These are phyloP conservation scores for Siniperca undulata DNA, from an alignment of 2,797 vertebrate species.

Conservation along the genomic window DNA sequence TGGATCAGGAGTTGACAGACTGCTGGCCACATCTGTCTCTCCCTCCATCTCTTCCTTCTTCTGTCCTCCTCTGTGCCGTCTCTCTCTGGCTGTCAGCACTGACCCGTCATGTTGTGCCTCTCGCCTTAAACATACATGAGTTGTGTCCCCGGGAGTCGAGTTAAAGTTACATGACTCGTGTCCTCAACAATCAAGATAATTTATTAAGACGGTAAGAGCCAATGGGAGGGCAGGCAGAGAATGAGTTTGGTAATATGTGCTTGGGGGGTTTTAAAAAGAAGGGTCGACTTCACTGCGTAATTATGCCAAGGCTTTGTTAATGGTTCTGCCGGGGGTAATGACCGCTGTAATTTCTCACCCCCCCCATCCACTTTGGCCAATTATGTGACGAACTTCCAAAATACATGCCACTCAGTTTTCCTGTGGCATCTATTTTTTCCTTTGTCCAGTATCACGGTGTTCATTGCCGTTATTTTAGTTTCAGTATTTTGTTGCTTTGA, in stretches of 20 bases:
- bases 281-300: conserved; percentile 38
- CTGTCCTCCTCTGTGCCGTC: background rate
- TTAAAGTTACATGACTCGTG: conserved; percentile 31
- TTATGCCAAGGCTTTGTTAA: conserved; percentile 49
- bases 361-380: conserved; percentile 27
- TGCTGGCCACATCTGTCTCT: background rate
- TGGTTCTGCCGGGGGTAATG: conserved; percentile 31
- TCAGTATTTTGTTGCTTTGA: background rate
- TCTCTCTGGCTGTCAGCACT: background rate
- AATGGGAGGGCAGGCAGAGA: background rate
- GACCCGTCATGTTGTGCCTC: background rate
- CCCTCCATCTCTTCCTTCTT: background rate
- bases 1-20: background rate
- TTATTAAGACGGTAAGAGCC: conserved; percentile 10
- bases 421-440: background rate
- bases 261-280: conserved; percentile 19
- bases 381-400: conserved; percentile 27
- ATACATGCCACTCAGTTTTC: background rate
- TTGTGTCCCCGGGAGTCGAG: background rate
- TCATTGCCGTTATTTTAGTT: background rate
- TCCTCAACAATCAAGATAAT: conserved; percentile 37
- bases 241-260: conserved; percentile 27
- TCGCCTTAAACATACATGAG: conserved; percentile 29
- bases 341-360: background rate
- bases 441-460: too few species aligned